Base-by-base conservation (phyloP, 2,113 vertebrate species). In the Naja naja region DNA sequence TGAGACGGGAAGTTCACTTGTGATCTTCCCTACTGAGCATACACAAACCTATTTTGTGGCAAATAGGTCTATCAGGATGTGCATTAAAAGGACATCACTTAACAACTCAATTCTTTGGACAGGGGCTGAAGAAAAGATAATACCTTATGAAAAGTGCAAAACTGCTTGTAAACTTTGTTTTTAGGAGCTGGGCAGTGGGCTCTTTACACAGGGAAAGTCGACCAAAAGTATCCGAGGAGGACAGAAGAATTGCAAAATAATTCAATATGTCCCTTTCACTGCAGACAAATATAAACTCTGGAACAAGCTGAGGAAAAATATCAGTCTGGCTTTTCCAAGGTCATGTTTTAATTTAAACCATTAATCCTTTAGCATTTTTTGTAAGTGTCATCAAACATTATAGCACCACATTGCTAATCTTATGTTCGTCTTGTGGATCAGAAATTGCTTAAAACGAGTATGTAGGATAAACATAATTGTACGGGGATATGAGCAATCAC, bases 61-160 rank as follows among this genome's bases (percentile, higher is more conserved):
- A 39, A 81, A 54, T 10, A 3, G 23, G 20, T 39, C 49, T 53
- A 34, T 81, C 88, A 25, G 88, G 4, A 74, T 88, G 95, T 45
- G 56, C 14, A 0, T 69, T 34, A 0, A 54, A 0, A 0, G 47
- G 45, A 30, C 34, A 14, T 43, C 30, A 34, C 49, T 93, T 81
- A 30, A 0, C 34, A 81, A 4, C 14, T 85, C 34, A 49, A 7
- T 60, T 55, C 14, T 34, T 34, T 22, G 12, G 23, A 2, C 85
- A 23, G 10, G 10, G 2, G 30, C 6, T n/a, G n/a, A n/a, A 20
- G 14, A 18, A 30, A 53, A 53, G 12, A 22, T 22, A 34, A 1
- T 52, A 54, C 16, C 14, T 53, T 22, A 30, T 34, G 30, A 34
- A 88, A 52, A 5, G 30, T 53, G 30, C 12, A 53, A 53, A 18